Base-by-base conservation (phyloP, 2,888 invertebrate species). In the Mythimna ferrago region DNA sequence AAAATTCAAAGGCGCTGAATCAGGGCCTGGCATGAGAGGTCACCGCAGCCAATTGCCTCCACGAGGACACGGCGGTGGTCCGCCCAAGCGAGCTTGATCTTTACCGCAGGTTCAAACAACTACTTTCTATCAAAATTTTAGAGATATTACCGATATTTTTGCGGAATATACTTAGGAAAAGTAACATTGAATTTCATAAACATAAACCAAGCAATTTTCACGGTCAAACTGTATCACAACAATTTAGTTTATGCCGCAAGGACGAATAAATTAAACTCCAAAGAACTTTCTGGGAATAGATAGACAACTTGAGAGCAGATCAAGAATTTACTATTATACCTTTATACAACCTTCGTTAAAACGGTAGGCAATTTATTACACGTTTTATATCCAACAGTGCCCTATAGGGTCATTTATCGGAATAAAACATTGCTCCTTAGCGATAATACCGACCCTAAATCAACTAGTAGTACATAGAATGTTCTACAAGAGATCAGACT, bases 371-470 rank as follows among this genome's bases (percentile, higher is more conserved):
- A 73, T 80, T 69, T 73, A 66, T 77, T 61, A 68, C 14, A 44
- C 6, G 26, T 66, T 68, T 60, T 48, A 54, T 7, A 32, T 19
- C 21, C n/a, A 53, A 69, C 44, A 16, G 60, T 61, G 57, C 69
- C 79, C 53, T 16, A 16, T 4, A 60, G 48, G 66, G 38, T 21
- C 56, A 35, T 71, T 80, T 77, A 66, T 66, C 32, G 54, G 35
- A 44, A 73, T 77, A 57, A 81, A 73, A 80, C 19, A 77, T 67
- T 69, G 19, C 19, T 11, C 56, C 19, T 64, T 32, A 70, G 21
- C 32, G 56, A 19, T 44, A 63, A 38, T n/a, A 60, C 19, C 6
- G 38, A 41, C 32, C 9, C 9, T 72, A 65, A 58, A 66, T 73
- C 58, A 66, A 16, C n/a, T 53, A 38, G 56, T 6, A 16, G 48